phyloP scores from a whole-genome alignment of 1,140 invertebrate species.

The Drosophila pandora region DNA sequence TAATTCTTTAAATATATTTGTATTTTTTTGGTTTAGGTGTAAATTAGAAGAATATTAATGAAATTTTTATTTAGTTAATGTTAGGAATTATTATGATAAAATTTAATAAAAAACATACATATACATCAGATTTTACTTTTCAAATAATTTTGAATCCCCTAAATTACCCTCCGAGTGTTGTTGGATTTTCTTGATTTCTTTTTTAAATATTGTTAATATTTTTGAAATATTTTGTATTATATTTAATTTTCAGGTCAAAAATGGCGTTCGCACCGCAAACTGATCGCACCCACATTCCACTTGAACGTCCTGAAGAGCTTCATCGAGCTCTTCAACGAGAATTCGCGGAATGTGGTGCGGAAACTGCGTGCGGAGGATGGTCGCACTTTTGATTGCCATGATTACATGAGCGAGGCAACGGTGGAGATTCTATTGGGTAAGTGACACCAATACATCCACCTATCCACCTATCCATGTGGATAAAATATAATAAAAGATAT shows the following conservation, averaged over 20 bases:
- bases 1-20: too few relatives aligned
- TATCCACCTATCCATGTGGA: background rate
- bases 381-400: conserved; percentile 90
- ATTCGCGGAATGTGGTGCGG: conserved; percentile 88
- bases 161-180: too few relatives aligned
- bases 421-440: conserved; percentile 91
- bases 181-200: too few relatives aligned
- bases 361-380: conserved; percentile 87
- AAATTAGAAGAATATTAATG: too few relatives aligned
- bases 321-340: conserved; percentile 92
- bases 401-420: conserved; percentile 93
- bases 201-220: background rate
- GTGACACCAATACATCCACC: conserved; percentile 57
- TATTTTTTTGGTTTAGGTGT: too few relatives aligned
- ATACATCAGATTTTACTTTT: too few relatives aligned
- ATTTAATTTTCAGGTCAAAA: conserved; percentile 86
- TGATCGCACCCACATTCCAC: conserved; percentile 93
- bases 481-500: background rate
- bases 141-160: too few relatives aligned
- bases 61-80: too few relatives aligned
- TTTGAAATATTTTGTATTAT: background rate
- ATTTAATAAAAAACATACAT: too few relatives aligned
- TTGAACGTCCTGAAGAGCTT: conserved; percentile 92
- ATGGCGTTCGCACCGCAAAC: conserved; percentile 91
- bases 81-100: too few relatives aligned